Conservation (phyloP, 2,888 invertebrate genomes). For the Coelinius sp. region DNA sequence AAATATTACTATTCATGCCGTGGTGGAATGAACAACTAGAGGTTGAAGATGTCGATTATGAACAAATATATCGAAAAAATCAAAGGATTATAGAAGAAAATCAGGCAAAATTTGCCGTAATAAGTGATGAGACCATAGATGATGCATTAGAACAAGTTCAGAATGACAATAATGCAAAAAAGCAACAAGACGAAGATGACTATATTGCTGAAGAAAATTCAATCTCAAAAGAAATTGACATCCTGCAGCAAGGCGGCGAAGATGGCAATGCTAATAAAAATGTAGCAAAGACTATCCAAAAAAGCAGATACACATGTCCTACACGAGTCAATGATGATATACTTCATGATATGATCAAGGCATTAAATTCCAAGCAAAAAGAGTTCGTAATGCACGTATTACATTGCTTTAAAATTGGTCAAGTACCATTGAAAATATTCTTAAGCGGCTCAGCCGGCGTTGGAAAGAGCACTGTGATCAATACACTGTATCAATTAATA, state of each 20-base stretch:
- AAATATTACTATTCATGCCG: no score
- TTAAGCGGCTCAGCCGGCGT: constrained; percentile 56
- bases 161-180: no score
- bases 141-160: no score
- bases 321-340: constrained; percentile 27
- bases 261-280: background rate
- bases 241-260: constrained; percentile 35
- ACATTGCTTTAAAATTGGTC: constrained; percentile 39
- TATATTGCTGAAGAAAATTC: no score
- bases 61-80: no score
- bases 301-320: constrained; percentile 20
- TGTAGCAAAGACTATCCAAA: background rate
- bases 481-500: constrained; percentile 50
- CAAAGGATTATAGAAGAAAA: no score
- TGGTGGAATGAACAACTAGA: no score
- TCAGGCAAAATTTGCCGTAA: no score
- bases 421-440: constrained; percentile 47
- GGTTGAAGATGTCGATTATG: no score
- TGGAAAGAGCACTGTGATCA: constrained; percentile 57
- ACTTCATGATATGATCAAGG: constrained; percentile 30
- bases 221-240: constrained; percentile 19
- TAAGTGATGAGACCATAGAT: no score
- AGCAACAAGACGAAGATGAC: no score
- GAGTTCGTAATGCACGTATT: constrained; percentile 44
- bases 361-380: no score